Evolutionary conservation across 2,797 vertebrate genomes (phyloP).

Genomic region (Tenualosa ilisha): DNA sequence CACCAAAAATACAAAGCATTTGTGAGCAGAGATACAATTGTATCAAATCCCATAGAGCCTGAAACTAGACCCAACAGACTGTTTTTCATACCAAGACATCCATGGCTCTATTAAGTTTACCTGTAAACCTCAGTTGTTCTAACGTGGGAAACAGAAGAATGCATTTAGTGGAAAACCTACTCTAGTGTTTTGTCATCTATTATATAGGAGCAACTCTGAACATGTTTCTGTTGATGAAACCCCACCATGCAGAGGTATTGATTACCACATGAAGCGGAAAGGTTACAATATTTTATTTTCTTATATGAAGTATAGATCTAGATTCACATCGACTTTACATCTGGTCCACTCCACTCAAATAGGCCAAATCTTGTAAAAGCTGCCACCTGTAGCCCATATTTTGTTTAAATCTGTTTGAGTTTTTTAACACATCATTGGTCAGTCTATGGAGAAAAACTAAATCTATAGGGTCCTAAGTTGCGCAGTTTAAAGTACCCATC

Average conservation of each 20-base stretch:
- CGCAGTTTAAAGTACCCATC: neutral
- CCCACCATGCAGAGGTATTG: neutral
- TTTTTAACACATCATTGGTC: no score
- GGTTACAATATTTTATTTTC: neutral
- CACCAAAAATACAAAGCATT: no score
- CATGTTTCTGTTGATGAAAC: neutral
- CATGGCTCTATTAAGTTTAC: neutral
- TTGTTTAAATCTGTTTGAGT: neutral
- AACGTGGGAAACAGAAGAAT: neutral
- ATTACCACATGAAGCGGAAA: neutral
- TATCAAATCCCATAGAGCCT: no score
- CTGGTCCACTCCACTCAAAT: neutral
- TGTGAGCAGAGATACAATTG: no score
- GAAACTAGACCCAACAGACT: neutral
- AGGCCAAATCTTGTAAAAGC: neutral
- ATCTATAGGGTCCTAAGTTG: neutral
- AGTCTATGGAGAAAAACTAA: neutral
- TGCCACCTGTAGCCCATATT: neutral
- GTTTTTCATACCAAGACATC: neutral
- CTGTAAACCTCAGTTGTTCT: neutral
- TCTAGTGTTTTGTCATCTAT: neutral
- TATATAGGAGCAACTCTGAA: neutral
- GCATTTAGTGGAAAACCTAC: neutral
- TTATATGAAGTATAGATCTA: neutral
- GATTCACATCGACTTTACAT: neutral